Conservation (phyloP, 2,888 invertebrate genomes). For the Tinea trinotella region DNA sequence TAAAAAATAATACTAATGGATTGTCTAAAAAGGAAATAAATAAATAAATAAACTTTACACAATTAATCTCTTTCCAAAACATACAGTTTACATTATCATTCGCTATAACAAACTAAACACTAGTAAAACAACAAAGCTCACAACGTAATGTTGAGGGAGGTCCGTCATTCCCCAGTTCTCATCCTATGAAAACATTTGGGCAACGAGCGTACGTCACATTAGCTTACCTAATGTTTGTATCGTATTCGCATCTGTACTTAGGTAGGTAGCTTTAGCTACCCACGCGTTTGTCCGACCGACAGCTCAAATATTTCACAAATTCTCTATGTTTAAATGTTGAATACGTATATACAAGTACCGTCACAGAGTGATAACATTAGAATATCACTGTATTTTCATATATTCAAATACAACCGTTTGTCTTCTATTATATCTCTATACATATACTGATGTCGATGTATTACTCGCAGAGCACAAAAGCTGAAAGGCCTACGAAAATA, state of each 20-base stretch:
- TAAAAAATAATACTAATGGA: too few relatives aligned
- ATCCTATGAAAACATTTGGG: conserved; percentile 37
- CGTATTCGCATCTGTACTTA: too few relatives aligned
- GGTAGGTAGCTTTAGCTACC: neutral
- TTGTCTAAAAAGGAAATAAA: too few relatives aligned
- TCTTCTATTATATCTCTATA: neutral
- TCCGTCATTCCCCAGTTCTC: neutral
- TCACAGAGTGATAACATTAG: neutral
- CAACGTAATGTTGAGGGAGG: neutral
- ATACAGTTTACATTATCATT: too few relatives aligned
- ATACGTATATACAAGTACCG: conserved; percentile 7
- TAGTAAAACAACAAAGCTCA: too few relatives aligned
- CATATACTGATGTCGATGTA: neutral
- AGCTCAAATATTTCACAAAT: neutral
- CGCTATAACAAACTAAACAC: too few relatives aligned
- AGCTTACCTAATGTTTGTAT: conserved; percentile 23
- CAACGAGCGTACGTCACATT: conserved; percentile 42
- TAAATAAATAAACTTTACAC: too few relatives aligned
- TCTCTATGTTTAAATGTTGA: conserved; percentile 9
- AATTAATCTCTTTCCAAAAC: too few relatives aligned
- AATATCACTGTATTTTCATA: neutral
- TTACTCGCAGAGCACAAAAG: neutral
- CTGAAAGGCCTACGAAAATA: neutral
- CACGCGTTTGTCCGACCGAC: neutral
- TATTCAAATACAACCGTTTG: neutral